phyloP scores from a whole-genome alignment of 2,888 invertebrate species.

The Adela reaumurella region DNA sequence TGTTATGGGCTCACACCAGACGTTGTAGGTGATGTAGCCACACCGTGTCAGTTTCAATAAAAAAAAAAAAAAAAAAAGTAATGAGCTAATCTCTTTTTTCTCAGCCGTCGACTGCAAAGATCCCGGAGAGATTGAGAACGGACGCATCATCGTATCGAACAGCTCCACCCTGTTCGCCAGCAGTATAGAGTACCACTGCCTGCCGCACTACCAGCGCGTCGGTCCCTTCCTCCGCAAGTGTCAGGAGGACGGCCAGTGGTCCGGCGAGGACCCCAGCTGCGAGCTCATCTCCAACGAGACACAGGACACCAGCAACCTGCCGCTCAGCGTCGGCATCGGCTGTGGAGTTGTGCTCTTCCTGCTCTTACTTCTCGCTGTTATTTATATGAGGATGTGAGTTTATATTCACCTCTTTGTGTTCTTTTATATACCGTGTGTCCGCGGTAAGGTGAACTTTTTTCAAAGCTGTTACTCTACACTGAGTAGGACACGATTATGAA shows the following conservation, averaged over 20 bases:
- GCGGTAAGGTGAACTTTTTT: no score
- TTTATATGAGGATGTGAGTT: slow-evolving; percentile 79
- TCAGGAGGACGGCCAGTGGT: slow-evolving; percentile 80
- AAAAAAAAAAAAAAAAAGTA: background rate
- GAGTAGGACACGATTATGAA: no score
- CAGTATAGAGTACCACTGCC: slow-evolving; percentile 84
- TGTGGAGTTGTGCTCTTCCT: slow-evolving; percentile 79
- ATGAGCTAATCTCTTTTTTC: slow-evolving; percentile 16
- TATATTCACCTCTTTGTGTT: background rate
- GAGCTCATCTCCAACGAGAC: slow-evolving; percentile 68
- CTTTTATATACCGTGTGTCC: no score
- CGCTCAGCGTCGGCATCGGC: slow-evolving; percentile 79
- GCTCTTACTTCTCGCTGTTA: slow-evolving; percentile 71
- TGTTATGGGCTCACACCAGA: background rate
- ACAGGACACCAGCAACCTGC: slow-evolving; percentile 68
- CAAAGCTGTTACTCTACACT: no score
- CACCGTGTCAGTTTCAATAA: no score
- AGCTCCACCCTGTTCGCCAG: slow-evolving; percentile 80
- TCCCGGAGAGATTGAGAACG: slow-evolving; percentile 77
- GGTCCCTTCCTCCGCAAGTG: slow-evolving; percentile 83
- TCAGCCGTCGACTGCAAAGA: slow-evolving; percentile 82
- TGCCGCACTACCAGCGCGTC: slow-evolving; percentile 77
- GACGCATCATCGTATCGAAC: slow-evolving; percentile 81
- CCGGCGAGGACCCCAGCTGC: slow-evolving; percentile 82
- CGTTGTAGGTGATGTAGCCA: background rate